Evolutionary conservation across 2,113 vertebrate genomes (phyloP).

Genomic region (Pteropus alecto): DNA sequence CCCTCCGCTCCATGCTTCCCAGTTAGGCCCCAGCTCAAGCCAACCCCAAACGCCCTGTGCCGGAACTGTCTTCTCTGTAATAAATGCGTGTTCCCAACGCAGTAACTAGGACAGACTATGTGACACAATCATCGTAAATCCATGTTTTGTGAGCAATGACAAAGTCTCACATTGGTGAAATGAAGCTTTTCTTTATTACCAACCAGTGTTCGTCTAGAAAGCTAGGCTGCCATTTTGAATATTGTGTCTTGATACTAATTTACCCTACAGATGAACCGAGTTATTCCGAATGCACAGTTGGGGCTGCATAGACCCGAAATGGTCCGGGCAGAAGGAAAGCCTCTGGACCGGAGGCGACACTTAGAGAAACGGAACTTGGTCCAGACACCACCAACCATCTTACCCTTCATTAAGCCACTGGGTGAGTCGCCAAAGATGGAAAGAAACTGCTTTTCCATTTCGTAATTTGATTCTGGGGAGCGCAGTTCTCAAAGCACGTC

Average conservation of each 20-base stretch:
- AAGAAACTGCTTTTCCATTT: conserved; percentile 6
- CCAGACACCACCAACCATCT: background rate
- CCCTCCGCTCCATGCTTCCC: background rate
- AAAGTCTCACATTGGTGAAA: background rate
- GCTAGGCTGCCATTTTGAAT: background rate
- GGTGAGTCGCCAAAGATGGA: background rate
- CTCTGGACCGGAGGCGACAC: background rate
- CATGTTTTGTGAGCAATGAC: background rate
- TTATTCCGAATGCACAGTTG: background rate
- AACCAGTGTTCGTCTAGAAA: background rate
- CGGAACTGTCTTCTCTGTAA: fast-evolving
- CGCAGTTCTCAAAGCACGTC: background rate
- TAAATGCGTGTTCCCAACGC: fast-evolving
- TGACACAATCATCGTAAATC: background rate
- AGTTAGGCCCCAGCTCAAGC: fast-evolving
- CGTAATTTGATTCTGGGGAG: background rate
- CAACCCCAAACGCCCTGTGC: fast-evolving
- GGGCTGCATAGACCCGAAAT: fast-evolving
- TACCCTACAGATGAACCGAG: background rate
- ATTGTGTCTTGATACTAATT: background rate
- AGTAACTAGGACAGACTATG: background rate
- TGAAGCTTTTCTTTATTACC: background rate
- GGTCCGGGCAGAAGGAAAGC: background rate
- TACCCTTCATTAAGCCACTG: background rate
- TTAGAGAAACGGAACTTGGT: too few relatives aligned